These are phyloP conservation scores for Myripristis murdjan DNA, from an alignment of 2,797 vertebrate genomes.

Conservation along the genomic window DNA sequence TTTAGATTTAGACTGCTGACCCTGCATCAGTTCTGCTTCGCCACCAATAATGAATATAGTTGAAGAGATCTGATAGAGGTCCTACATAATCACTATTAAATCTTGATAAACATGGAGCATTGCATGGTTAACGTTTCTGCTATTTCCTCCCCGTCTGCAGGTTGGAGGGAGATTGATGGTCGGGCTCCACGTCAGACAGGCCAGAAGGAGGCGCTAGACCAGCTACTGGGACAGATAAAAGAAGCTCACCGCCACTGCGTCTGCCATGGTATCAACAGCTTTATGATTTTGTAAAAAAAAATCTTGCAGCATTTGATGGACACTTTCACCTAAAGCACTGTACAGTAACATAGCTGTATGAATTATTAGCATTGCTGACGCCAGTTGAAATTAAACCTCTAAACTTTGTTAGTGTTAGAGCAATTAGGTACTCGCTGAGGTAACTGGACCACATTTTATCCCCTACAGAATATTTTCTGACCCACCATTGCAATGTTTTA, in stretches of 20 bases:
- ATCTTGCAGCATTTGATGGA: constrained; percentile 2
- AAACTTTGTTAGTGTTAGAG: no score
- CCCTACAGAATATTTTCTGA: no score
- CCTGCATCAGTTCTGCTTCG: no score
- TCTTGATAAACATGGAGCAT: not conserved
- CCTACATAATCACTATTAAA: not conserved
- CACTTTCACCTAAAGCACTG: constrained; percentile 17
- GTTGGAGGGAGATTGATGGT: constrained; percentile 91
- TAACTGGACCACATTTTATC: no score
- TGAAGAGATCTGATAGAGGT: not conserved
- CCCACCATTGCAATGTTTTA: no score
- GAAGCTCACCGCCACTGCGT: constrained; percentile 90
- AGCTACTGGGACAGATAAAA: constrained; percentile 90
- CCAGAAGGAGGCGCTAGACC: constrained; percentile 90
- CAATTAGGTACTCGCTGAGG: no score
- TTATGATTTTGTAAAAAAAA: constrained; percentile 15
- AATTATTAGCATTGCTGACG: no score
- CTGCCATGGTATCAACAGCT: constrained; percentile 88
- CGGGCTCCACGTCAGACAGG: constrained; percentile 85
- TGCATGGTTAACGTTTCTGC: not conserved
- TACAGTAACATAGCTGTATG: constrained; percentile 30
- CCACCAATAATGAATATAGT: no score
- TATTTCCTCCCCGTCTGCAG: constrained; percentile 69
- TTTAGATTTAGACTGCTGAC: no score
- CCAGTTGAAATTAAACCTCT: no score